Percentiles rank a stretch among this genome's conserved stretches.
Evolutionary conservation across 2,888 invertebrate genomes (phyloP).

Genomic region (Fissipunctia ypsillon): DNA sequence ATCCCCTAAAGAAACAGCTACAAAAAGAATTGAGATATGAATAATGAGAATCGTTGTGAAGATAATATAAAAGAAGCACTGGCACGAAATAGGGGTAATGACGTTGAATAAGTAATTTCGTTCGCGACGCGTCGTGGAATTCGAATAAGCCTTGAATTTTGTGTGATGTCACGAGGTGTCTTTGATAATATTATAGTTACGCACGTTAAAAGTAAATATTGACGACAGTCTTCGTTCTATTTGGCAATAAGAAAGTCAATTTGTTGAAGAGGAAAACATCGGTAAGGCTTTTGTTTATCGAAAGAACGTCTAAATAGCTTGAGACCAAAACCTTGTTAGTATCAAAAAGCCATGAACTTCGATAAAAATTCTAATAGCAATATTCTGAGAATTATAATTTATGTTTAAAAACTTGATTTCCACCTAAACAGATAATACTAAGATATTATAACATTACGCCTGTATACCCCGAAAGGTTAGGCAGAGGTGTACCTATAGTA

Average conservation of each 20-base stretch:
- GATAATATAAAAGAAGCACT: slow-evolving; percentile 77
- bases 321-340: neutral
- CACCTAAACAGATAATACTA: neutral
- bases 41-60: slow-evolving; percentile 81
- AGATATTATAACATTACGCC: no score
- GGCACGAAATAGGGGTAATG: slow-evolving; percentile 76
- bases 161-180: slow-evolving; percentile 21
- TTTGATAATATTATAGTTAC: slow-evolving; percentile 19
- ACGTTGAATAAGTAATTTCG: slow-evolving; percentile 73
- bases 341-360: no score
- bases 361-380: neutral
- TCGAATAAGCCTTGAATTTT: slow-evolving; percentile 39
- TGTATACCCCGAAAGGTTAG: no score
- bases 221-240: slow-evolving; percentile 12
- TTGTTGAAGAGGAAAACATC: neutral
- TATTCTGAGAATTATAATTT: neutral
- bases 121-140: slow-evolving; percentile 46
- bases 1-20: slow-evolving; percentile 71
- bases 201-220: slow-evolving; percentile 10
- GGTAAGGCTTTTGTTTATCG: neutral
- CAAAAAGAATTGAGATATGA: slow-evolving; percentile 79
- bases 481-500: no score
- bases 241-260: slow-evolving; percentile 15
- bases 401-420: neutral
- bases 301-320: neutral